Evolutionary conservation across 1,140 invertebrate genomes (phyloP).

Genomic region (Charaxes varanes): DNA sequence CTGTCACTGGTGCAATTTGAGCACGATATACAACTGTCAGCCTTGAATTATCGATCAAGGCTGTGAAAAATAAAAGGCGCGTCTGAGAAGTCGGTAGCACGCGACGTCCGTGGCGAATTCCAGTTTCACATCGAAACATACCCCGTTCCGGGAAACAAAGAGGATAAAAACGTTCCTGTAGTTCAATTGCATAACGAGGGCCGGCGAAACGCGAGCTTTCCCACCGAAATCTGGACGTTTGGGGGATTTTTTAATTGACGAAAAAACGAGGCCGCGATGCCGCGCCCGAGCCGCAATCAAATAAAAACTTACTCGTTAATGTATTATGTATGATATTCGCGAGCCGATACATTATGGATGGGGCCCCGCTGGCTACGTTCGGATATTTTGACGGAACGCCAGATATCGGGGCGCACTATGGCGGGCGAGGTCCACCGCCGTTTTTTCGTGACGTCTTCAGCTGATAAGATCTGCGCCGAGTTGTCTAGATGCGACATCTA

Average conservation of each 20-base stretch:
- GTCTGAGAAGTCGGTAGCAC: conserved; percentile 28
- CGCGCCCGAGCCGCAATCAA: conserved; percentile 51
- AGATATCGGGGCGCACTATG: conserved; percentile 57
- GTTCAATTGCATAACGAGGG: conserved; percentile 43
- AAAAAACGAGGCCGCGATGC: conserved; percentile 47
- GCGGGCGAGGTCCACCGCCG: conserved; percentile 30
- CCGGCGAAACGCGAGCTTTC: conserved; percentile 46
- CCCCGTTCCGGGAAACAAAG: conserved; percentile 37
- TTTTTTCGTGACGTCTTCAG: conserved; percentile 36
- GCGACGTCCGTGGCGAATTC: conserved; percentile 35
- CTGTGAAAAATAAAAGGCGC: conserved; percentile 28
- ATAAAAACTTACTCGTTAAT: conserved; percentile 69
- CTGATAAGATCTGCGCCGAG: conserved; percentile 47
- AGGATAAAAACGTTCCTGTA: conserved; percentile 40
- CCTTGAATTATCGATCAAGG: conserved; percentile 34
- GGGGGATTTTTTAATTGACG: conserved; percentile 56
- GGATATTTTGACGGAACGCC: conserved; percentile 61
- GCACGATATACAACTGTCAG: conserved; percentile 18
- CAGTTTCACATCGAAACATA: conserved; percentile 43
- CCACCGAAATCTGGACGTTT: conserved; percentile 59
- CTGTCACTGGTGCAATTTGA: conserved; percentile 5
- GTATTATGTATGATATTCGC: conserved; percentile 64
- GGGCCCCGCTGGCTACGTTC: conserved; percentile 52
- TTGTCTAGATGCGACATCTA: no score
- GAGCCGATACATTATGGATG: conserved; percentile 65